A percentile compares a stretch with the other conserved stretches of the same genome.
These are phyloP conservation scores for Tamias sibiricus DNA, from an alignment of 2,113 vertebrate genomes.

Conservation along the genomic window DNA sequence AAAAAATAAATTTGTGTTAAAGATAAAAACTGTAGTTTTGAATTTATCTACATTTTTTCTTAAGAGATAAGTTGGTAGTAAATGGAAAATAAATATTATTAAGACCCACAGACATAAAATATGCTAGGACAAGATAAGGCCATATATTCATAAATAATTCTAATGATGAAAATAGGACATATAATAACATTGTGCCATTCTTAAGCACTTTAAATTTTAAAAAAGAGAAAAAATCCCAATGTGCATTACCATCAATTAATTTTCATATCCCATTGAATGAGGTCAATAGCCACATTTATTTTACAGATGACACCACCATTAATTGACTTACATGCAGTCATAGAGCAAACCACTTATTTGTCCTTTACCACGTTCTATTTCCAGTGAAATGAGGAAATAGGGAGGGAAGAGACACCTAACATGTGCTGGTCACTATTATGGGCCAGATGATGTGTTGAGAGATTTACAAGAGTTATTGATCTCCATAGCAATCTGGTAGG, in stretches of 20 bases:
- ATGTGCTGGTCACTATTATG: background rate
- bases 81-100: conserved; percentile 71
- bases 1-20: conserved; percentile 51
- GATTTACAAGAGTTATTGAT: background rate
- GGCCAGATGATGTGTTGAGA: background rate
- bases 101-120: conserved; percentile 64
- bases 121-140: conserved; percentile 55
- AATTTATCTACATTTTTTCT: conserved; percentile 45
- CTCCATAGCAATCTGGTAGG: background rate
- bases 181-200: background rate
- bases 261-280: conserved; percentile 52
- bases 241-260: conserved; percentile 64
- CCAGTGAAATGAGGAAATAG: background rate
- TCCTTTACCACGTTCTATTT: conserved; percentile 49
- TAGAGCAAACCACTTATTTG: conserved; percentile 46
- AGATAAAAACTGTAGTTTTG: conserved; percentile 49
- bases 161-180: conserved; percentile 30
- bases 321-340: conserved; percentile 48
- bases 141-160: conserved; percentile 70
- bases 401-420: background rate
- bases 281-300: conserved; percentile 70
- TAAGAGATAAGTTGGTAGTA: background rate
- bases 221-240: background rate
- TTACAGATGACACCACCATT: conserved; percentile 58
- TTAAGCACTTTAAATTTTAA: conserved; percentile 10